Evolutionary conservation across 2,888 invertebrate species (phyloP).

Genomic region (Podabrus alpinus): DNA sequence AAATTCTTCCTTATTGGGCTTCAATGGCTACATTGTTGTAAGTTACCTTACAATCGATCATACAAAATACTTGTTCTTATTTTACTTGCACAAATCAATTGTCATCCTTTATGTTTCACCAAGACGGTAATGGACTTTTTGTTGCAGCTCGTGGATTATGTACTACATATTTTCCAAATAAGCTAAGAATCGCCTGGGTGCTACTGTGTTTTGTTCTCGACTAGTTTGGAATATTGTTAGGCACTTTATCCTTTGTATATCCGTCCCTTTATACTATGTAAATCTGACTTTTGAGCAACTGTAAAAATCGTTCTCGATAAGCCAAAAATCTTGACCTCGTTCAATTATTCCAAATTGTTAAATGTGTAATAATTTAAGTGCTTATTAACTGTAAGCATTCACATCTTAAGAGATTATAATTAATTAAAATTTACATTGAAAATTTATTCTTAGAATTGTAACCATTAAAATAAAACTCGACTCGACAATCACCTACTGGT

Average conservation of each 20-base stretch:
- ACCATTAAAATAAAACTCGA: not conserved
- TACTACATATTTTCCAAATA: not conserved
- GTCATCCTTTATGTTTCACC: not conserved
- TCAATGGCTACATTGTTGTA: slow-evolving; percentile 5
- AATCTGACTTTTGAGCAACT: not conserved
- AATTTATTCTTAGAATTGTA: not conserved
- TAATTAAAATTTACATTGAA: not conserved
- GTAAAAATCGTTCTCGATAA: not conserved
- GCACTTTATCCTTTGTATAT: not conserved
- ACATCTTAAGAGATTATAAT: not conserved
- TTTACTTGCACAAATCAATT: not conserved
- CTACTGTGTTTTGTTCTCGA: not conserved
- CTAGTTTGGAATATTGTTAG: no score
- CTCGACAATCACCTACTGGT: not conserved
- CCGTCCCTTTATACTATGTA: not conserved
- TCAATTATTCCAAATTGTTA: not conserved
- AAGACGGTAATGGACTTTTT: not conserved
- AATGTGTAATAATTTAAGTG: not conserved
- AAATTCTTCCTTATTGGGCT: slow-evolving; percentile 12
- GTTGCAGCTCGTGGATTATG: not conserved
- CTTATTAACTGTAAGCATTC: not conserved
- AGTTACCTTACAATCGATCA: not conserved
- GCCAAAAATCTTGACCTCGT: not conserved
- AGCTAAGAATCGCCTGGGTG: not conserved
- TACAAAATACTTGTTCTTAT: not conserved